phyloP scores from a whole-genome alignment of 1,140 invertebrate genomes.

The Zaprionus kolodkinae region DNA sequence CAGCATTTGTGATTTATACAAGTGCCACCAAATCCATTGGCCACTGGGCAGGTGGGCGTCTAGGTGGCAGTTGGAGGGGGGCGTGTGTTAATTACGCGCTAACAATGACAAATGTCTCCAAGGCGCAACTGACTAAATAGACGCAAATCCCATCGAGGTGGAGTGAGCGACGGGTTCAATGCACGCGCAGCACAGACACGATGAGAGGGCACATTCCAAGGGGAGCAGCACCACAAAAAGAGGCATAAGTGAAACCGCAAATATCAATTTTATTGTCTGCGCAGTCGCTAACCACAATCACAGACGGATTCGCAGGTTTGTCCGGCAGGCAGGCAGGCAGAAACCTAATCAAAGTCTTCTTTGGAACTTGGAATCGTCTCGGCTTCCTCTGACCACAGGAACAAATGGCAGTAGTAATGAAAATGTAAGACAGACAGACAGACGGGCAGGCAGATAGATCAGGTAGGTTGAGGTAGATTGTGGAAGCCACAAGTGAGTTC shows the following conservation, averaged over 20 bases:
- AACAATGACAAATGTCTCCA: conserved; percentile 76
- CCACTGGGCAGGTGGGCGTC: neutral
- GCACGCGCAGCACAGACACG: conserved; percentile 23
- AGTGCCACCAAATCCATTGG: conserved; percentile 29
- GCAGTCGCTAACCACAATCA: conserved; percentile 53
- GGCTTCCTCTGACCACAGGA: conserved; percentile 58
- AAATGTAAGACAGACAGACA: conserved; percentile 52
- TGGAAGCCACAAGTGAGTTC: neutral
- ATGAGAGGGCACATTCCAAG: conserved; percentile 24
- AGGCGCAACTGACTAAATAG: conserved; percentile 11
- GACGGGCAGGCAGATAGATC: neutral
- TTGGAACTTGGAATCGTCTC: conserved; percentile 28
- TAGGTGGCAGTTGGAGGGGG: conserved; percentile 14
- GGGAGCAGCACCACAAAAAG: conserved; percentile 38
- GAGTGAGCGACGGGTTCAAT: conserved; percentile 41
- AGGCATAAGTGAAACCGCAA: conserved; percentile 52
- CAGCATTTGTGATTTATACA: conserved; percentile 64
- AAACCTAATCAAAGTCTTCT: conserved; percentile 61
- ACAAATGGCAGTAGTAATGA: conserved; percentile 70
- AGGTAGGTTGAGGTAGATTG: neutral
- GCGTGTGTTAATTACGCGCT: conserved; percentile 77
- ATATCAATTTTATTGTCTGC: conserved; percentile 78
- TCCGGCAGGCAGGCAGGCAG: conserved; percentile 18
- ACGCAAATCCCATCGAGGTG: neutral
- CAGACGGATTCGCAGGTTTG: conserved; percentile 38